phyloP scores from a whole-genome alignment of 2,797 vertebrate genomes.

The Lycodopsis pacificus region DNA sequence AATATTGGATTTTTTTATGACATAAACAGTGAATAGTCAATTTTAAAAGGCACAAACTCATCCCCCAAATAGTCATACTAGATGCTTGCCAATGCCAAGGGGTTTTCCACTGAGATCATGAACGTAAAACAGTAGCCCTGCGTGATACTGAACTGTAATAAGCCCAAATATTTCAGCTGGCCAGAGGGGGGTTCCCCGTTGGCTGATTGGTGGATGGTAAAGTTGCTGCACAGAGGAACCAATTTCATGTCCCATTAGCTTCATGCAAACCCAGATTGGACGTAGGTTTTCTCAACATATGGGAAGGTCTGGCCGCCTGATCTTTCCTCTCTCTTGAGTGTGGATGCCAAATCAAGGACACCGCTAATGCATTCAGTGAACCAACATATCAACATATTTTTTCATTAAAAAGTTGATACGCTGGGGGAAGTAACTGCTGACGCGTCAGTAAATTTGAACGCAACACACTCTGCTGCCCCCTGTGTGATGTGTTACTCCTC shows the following conservation, averaged over 20 bases:
- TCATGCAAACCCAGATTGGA: conserved; percentile 72
- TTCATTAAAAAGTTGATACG: conserved; percentile 3
- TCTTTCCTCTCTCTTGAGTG: conserved; percentile 83
- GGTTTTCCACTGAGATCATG: conserved; percentile 30
- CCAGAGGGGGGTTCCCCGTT: conserved; percentile 61
- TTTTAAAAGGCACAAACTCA: conserved; percentile 31
- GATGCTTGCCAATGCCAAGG: conserved; percentile 7
- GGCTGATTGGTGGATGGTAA: conserved; percentile 66
- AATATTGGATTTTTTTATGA: conserved; percentile 12
- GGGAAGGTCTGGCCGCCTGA: conserved; percentile 60
- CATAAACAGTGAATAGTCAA: neutral
- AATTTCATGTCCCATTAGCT: conserved; percentile 79
- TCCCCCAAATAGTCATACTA: neutral
- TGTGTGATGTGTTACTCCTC: neutral
- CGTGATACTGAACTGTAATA: conserved; percentile 59
- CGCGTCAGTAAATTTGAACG: neutral
- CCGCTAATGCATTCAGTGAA: conserved; percentile 14
- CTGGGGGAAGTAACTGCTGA: neutral
- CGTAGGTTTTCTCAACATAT: conserved; percentile 47
- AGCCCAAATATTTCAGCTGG: conserved; percentile 55
- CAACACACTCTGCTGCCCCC: neutral
- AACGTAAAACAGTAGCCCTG: conserved; percentile 56
- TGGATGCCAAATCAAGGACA: conserved; percentile 12
- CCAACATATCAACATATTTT: neutral
- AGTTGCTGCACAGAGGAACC: conserved; percentile 61